Evolutionary conservation across 1,140 invertebrate genomes (phyloP), one percentile per base, ranked within the genome.

Genomic region (Musca vetustissima): DNA sequence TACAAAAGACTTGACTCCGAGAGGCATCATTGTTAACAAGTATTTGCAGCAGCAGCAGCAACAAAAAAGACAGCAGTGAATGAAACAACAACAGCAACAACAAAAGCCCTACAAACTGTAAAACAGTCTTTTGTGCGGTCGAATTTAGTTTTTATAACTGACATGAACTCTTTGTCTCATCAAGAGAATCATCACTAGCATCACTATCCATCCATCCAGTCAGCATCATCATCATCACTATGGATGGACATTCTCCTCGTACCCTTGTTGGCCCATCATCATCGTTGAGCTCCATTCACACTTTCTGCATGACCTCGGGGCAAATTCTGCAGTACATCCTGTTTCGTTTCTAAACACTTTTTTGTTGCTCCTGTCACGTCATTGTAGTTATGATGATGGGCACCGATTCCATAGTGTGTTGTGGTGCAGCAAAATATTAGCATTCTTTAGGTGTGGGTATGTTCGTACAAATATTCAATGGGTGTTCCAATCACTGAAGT

Each of bases 291-390:
- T 55, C 55, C 17, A 59, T 59, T 59, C 55, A 59, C 55, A 59
- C 55, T 59, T 59, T 59, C 55, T 59, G 55, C 55, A 59, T 59
- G 32, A 32, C 55, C 55, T 59, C 17, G 32, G 55, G 55, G 25
- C 24, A 32, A 28, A 59, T 59, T 59, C 32, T 55, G 55, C 55
- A 59, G 55, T 59, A 59, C 55, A 59, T 59, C 55, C 55, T 59
- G 55, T 59, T 59, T 21, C 32, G 25, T 32, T 59, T 55, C 53
- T 55, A 55, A 55, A 55, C 53, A 55, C 28, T 32, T 32, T 9
- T 32, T 32, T 32, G 3, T 32, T 32, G 28, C 28, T 32, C n/a
- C n/a, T n/a, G n/a, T n/a, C n/a, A n/a, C 3, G 28, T 9, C 28
- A 32, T 32, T 32, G 28, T 32, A 32, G 28, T 32, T 32, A 32